phyloP scores from a whole-genome alignment of 2,113 vertebrate species.

The Chlorodrepanis virens region DNA sequence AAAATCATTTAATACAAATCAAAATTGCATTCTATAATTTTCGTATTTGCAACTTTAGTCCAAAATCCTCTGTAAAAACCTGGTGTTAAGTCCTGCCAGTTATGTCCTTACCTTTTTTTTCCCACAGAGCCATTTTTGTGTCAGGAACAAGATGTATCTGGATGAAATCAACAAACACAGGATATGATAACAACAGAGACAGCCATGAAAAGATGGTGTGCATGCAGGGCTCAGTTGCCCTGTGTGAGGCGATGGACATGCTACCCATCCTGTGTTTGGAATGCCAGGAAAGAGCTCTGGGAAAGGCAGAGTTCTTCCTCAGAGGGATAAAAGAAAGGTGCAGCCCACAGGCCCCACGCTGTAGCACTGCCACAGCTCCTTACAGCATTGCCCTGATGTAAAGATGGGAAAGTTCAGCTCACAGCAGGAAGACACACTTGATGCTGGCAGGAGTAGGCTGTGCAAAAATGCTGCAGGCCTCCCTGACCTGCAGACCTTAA shows the following conservation, averaged over 20 bases:
- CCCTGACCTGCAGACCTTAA: not conserved
- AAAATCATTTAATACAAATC: not conserved
- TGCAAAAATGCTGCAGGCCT: not conserved
- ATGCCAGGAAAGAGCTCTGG: not conserved
- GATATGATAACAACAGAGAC: not conserved
- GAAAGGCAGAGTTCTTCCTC: not conserved
- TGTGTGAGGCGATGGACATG: no score
- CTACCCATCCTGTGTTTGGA: no score
- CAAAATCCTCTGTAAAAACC: not conserved
- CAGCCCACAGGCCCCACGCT: rapidly evolving
- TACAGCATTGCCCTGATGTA: not conserved
- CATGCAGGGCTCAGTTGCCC: not conserved
- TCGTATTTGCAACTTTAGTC: not conserved
- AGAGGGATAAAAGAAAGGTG: not conserved
- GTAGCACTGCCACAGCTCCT: not conserved
- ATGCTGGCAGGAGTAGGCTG: not conserved
- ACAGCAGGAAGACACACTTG: not conserved
- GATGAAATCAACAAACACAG: not conserved
- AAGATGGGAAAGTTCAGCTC: not conserved
- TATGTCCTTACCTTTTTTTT: not conserved
- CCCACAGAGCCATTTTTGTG: not conserved
- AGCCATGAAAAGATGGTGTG: not conserved
- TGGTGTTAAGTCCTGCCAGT: not conserved
- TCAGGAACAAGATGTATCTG: not conserved
- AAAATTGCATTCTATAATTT: not conserved